Evolutionary conservation across 2,888 invertebrate genomes (phyloP).

Genomic region (Oxycera nigricornis): DNA sequence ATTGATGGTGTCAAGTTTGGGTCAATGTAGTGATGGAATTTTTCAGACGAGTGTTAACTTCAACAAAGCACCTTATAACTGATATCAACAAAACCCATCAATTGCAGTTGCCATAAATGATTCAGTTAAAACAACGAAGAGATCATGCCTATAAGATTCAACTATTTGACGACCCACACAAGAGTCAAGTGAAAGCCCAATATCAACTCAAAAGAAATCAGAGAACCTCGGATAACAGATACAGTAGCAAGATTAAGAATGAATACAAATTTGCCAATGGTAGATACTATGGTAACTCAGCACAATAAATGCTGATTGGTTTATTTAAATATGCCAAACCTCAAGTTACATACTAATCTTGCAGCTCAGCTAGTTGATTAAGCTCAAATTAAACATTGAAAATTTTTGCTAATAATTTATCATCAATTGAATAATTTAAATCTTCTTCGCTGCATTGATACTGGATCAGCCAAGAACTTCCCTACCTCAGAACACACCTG

Average conservation of each 20-base stretch:
- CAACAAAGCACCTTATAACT: neutral
- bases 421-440: too few species aligned
- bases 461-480: neutral
- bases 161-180: neutral
- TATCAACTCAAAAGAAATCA: too few species aligned
- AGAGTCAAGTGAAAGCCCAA: slow-evolving; percentile 13
- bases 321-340: too few species aligned
- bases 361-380: too few species aligned
- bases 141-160: slow-evolving; percentile 23
- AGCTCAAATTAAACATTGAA: too few species aligned
- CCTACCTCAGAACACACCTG: neutral
- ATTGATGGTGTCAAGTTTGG: neutral
- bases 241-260: too few species aligned
- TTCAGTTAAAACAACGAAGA: slow-evolving; percentile 30
- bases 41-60: neutral
- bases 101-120: slow-evolving; percentile 29
- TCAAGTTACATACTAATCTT: too few species aligned
- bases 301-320: too few species aligned
- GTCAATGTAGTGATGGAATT: slow-evolving; percentile 4
- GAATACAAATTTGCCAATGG: too few species aligned
- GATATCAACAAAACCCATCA: slow-evolving; percentile 20
- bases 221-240: too few species aligned
- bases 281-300: too few species aligned
- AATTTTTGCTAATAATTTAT: too few species aligned
- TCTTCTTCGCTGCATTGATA: neutral